These are phyloP conservation scores for Pangasius sanitwongsei DNA, from an alignment of 2,797 vertebrate genomes.

Conservation along the genomic window DNA sequence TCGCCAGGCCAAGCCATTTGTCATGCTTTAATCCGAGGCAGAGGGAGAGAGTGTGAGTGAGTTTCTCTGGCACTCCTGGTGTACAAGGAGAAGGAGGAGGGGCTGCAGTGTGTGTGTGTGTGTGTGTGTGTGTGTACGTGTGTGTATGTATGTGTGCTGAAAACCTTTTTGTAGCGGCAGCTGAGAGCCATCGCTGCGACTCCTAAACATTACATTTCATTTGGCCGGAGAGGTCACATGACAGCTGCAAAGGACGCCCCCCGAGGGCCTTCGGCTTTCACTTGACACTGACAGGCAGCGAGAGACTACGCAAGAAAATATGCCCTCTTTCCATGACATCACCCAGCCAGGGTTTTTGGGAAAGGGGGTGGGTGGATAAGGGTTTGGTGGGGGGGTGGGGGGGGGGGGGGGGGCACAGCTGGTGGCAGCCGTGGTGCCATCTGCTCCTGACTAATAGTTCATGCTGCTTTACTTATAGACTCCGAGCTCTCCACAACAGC, in stretches of 20 bases:
- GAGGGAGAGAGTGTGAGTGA: conserved; percentile 47
- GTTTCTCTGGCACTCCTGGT: conserved; percentile 59
- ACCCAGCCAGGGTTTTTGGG: conserved; percentile 76
- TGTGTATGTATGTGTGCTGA: conserved; percentile 59
- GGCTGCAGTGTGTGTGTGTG: conserved; percentile 38
- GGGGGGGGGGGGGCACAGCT: conserved; percentile 84
- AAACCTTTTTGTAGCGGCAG: conserved; percentile 74
- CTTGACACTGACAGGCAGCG: conserved; percentile 83
- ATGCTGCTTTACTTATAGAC: conserved; percentile 82
- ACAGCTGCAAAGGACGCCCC: conserved; percentile 81
- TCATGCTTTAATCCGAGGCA: conserved; percentile 64
- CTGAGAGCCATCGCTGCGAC: conserved; percentile 72
- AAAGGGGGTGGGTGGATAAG: conserved; percentile 60
- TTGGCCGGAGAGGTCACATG: conserved; percentile 79
- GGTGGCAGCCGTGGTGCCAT: conserved; percentile 90
- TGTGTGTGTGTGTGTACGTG: conserved; percentile 47
- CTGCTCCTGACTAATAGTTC: conserved; percentile 86
- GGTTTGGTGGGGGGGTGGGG: conserved; percentile 40
- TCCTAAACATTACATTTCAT: conserved; percentile 74
- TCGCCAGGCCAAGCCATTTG: conserved; percentile 59
- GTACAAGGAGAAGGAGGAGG: conserved; percentile 50
- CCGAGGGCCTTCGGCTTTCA: conserved; percentile 77
- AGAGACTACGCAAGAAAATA: conserved; percentile 82
- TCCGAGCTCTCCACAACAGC: conserved; percentile 68
- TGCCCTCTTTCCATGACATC: conserved; percentile 91